Evolutionary conservation across 2,888 invertebrate species (phyloP), one percentile per base, ranked within the genome.

Genomic region (Diaperis boleti): DNA sequence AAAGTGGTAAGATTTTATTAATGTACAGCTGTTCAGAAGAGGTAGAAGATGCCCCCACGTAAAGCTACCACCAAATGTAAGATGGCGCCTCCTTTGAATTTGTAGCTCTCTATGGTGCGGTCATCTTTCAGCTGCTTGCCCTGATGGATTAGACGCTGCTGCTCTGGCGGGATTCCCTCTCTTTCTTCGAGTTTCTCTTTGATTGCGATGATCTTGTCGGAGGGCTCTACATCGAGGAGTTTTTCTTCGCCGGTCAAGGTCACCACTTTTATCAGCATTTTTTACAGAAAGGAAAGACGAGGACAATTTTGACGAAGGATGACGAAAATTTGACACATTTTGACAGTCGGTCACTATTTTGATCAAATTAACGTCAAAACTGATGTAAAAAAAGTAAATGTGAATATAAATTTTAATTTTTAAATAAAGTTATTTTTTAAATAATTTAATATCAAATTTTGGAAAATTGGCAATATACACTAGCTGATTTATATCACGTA

Each of bases 91-190:
- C 76, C 76, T 67, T 76, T 77, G 15, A 81, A 60, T 66, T 79
- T 81, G 67, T 80, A 81, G 64, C 71, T 77, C 54, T 69, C 73
- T 8, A 81, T 67, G 0, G 80, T 78, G 64, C 76, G 75, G 17
- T 80, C 79, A 65, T 81, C 80, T 60, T 75, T 76, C 49, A 81
- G 72, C 59, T 80, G 79, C 64, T 79, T 81, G 20, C 81, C 81
- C 70, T 81, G 79, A 50, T 73, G 73, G 44, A 78, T 76, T 15
- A 81, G 64, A 20, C 81, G 70, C 59, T 81, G 81, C 64, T 81
- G 81, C 29, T 74, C 72, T 1, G 79, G 77, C 1, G 80, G 81
- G 42, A 81, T 80, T 10, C 81, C 81, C 69, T 81, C 81, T 54
- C 74, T 74, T 66, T 79, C 79, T 68, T 81, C 81, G 31, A 81